Evolutionary conservation across 2,888 invertebrate genomes (phyloP).

Genomic region (Marasmarcha lunaedactyla): DNA sequence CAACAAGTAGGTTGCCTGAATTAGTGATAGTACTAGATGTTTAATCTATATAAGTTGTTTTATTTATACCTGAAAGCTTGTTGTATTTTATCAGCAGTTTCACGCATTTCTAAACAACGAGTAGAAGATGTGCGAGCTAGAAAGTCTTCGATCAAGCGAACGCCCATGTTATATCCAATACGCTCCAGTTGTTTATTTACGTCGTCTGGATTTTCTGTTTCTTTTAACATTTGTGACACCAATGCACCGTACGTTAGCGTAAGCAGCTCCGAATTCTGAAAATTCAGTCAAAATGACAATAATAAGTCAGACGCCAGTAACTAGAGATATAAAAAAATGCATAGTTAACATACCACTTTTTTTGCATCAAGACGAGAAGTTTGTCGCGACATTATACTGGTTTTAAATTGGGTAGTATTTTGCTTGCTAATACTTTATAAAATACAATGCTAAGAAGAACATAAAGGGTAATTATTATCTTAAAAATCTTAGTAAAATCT

Average conservation of each 20-base stretch:
- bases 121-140: slow-evolving; percentile 90
- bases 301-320: no score
- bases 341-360: slow-evolving; percentile 75
- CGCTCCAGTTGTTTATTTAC: slow-evolving; percentile 96
- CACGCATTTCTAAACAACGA: slow-evolving; percentile 94
- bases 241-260: slow-evolving; percentile 98
- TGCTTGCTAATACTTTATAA: no score
- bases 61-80: slow-evolving; percentile 73
- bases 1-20: no score
- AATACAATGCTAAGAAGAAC: no score
- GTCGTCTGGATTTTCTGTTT: slow-evolving; percentile 96
- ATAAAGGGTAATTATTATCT: no score
- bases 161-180: slow-evolving; percentile 98
- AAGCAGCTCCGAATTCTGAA: slow-evolving; percentile 93
- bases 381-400: slow-evolving; percentile 74
- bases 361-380: slow-evolving; percentile 79
- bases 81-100: slow-evolving; percentile 96
- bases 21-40: no score
- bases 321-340: slow-evolving; percentile 1
- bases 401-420: no score
- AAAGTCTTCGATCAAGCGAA: slow-evolving; percentile 97
- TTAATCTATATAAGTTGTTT: no score
- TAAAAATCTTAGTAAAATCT: no score
- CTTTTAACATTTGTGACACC: slow-evolving; percentile 96
- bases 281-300: slow-evolving; percentile 24